Evolutionary conservation across 2,797 vertebrate species (phyloP).

Genomic region (Semotilus atromaculatus): DNA sequence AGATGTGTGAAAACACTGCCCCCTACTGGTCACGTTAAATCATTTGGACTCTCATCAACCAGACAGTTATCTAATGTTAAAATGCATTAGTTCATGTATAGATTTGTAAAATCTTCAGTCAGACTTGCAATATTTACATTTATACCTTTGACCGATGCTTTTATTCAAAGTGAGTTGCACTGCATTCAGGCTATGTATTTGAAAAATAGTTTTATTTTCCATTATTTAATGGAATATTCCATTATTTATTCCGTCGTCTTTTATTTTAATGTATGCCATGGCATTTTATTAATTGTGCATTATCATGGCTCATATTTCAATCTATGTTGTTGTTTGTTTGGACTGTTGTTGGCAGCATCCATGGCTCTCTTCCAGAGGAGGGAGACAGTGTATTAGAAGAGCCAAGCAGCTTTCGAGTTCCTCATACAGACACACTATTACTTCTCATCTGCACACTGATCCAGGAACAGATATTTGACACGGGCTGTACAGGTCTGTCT

Average conservation of each 20-base stretch:
- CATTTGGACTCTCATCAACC: background rate
- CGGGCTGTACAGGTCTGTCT: background rate
- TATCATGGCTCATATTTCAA: conserved; percentile 3
- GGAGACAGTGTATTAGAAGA: conserved; percentile 50
- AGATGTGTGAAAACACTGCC: conserved; percentile 73
- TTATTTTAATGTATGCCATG: background rate
- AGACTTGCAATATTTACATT: background rate
- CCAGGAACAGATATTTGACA: conserved; percentile 30
- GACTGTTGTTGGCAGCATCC: background rate
- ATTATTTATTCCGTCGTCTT: background rate
- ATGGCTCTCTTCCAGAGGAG: conserved; percentile 44
- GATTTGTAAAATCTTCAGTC: background rate
- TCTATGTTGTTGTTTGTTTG: background rate
- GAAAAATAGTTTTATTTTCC: background rate
- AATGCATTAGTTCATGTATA: background rate
- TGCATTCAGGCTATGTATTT: background rate
- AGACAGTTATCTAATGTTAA: background rate
- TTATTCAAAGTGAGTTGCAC: background rate
- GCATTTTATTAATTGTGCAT: background rate
- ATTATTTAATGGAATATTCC: background rate
- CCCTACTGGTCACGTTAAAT: conserved; percentile 67
- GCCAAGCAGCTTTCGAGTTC: background rate
- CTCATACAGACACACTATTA: background rate
- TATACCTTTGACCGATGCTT: background rate
- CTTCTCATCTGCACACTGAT: conserved; percentile 16